A percentile compares a stretch with the other conserved stretches of the same genome.
Evolutionary conservation across 2,797 vertebrate species (phyloP).

Genomic region (Gallinago stenura): DNA sequence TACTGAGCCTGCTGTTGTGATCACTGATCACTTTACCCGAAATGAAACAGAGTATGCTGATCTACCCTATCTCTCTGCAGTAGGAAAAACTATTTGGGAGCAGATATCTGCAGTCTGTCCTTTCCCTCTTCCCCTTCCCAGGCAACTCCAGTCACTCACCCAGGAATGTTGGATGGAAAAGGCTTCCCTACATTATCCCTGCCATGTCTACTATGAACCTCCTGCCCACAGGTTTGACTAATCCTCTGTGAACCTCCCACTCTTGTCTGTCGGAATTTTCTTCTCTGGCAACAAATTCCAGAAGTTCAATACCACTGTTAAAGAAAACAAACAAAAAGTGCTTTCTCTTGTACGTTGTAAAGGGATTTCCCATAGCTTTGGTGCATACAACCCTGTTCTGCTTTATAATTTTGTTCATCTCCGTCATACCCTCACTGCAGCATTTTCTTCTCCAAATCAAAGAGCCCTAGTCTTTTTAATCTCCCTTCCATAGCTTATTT

Average conservation of each 20-base stretch:
- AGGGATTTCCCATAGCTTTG: not conserved
- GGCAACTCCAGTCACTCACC: not conserved
- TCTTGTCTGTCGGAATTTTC: not conserved
- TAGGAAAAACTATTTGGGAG: not conserved
- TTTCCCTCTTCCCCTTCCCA: not conserved
- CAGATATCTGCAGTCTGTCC: too few relatives aligned
- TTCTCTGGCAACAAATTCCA: not conserved
- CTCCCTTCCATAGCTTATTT: not conserved
- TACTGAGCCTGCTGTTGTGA: not conserved
- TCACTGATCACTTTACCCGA: fast-evolving
- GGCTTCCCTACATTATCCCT: not conserved
- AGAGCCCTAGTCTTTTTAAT: not conserved
- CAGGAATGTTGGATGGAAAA: not conserved
- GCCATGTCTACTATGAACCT: not conserved
- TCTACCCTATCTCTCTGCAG: not conserved
- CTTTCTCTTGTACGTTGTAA: not conserved
- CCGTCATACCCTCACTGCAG: not conserved
- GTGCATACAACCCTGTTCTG: fast-evolving
- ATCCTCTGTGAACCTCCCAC: not conserved
- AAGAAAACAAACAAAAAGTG: not conserved
- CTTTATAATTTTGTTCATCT: not conserved
- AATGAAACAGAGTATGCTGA: fast-evolving
- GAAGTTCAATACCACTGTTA: not conserved
- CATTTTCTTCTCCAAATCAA: not conserved
- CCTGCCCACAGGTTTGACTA: not conserved